These are phyloP conservation scores for Eufriesea mexicana DNA, from an alignment of 1,140 invertebrate species.

Conservation along the genomic window DNA sequence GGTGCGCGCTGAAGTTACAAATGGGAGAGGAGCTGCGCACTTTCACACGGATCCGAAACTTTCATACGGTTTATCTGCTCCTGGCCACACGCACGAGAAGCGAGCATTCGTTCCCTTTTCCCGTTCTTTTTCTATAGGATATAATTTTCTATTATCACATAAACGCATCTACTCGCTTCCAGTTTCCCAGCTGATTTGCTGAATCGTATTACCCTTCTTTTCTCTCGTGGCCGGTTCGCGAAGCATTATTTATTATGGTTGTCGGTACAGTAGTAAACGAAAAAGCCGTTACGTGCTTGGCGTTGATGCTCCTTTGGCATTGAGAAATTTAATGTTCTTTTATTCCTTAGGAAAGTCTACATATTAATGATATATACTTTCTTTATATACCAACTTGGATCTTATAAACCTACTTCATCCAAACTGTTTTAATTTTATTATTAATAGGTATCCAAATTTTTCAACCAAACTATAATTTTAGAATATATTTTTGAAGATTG, in stretches of 20 bases:
- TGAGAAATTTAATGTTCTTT: background rate
- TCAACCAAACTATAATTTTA: no score
- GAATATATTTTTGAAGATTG: no score
- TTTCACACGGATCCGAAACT: constrained; percentile 65
- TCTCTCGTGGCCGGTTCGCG: background rate
- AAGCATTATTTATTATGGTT: background rate
- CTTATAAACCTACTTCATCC: no score
- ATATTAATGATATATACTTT: no score
- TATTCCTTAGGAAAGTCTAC: no score
- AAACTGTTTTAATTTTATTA: no score
- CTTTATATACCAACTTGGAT: no score
- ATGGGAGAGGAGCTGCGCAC: constrained; percentile 48
- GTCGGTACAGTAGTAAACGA: background rate
- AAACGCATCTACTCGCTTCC: constrained; percentile 4
- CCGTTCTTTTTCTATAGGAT: constrained; percentile 22
- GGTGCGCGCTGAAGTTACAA: constrained; percentile 8
- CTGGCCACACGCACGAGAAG: background rate
- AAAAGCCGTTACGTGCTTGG: background rate
- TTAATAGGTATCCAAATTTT: no score
- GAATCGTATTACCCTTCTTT: constrained; percentile 31
- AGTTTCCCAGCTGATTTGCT: constrained; percentile 35
- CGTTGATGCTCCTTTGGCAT: background rate
- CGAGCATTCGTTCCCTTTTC: constrained; percentile 38
- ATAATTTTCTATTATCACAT: constrained; percentile 45
- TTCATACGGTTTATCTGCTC: constrained; percentile 45